Percentiles rank a stretch among this genome's conserved stretches.
Conservation (phyloP, 2,888 invertebrate genomes). For the Trissolcus brochymenae region DNA sequence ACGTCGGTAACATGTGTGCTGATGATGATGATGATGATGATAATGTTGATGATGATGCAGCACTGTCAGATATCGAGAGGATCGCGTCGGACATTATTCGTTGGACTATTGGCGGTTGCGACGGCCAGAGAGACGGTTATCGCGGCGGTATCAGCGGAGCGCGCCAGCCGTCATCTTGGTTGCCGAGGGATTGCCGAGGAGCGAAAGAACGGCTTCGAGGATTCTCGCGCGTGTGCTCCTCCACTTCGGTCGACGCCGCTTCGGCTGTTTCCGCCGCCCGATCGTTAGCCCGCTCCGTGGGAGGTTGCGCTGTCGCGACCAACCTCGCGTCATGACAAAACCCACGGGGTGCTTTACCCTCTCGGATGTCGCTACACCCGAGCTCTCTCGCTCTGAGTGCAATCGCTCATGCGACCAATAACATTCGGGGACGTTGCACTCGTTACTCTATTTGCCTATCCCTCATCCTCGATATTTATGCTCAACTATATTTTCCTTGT, state of each 20-base stretch:
- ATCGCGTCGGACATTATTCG: constrained; percentile 37
- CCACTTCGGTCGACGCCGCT: constrained; percentile 30
- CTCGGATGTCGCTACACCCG: constrained; percentile 20
- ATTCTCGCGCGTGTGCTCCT: constrained; percentile 26
- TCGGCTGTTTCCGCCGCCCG: constrained; percentile 70
- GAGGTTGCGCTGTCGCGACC: constrained; percentile 49
- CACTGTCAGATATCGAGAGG: constrained; percentile 27
- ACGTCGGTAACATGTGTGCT: constrained; percentile 32
- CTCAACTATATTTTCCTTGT: neutral
- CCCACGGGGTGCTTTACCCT: constrained; percentile 29
- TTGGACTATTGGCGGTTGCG: constrained; percentile 1
- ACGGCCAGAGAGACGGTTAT: neutral
- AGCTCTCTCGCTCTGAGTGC: constrained; percentile 6
- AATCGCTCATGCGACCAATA: constrained; percentile 25
- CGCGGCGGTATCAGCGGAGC: constrained; percentile 20
- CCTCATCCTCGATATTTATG: constrained; percentile 7
- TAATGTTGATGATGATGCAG: neutral
- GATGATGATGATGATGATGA: neutral
- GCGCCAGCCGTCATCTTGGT: constrained; percentile 27
- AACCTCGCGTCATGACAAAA: constrained; percentile 23
- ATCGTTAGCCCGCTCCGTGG: constrained; percentile 65
- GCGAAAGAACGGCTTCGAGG: constrained; percentile 31
- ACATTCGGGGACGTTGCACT: constrained; percentile 24
- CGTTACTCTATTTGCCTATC: constrained; percentile 8
- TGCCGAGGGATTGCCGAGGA: constrained; percentile 26